These are phyloP conservation scores for Illadopsis cleaveri DNA, from an alignment of 2,113 vertebrate genomes.

Conservation along the genomic window DNA sequence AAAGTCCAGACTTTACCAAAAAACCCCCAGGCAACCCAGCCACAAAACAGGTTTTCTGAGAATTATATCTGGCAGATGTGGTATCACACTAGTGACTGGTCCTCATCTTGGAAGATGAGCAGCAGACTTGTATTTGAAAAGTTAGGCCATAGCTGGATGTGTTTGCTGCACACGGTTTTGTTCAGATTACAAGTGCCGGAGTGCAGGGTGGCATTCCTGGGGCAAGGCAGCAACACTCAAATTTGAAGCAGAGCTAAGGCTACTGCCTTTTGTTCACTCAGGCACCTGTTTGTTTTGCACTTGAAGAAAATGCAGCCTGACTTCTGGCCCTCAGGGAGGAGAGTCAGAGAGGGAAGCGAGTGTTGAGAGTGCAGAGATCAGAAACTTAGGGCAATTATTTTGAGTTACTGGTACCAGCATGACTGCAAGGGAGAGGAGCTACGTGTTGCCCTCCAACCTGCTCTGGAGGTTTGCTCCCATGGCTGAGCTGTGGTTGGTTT, in stretches of 20 bases:
- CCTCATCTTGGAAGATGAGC: background rate
- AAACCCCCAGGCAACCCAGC: background rate
- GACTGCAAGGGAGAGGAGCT: background rate
- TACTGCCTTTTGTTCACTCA: background rate
- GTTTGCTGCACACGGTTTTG: background rate
- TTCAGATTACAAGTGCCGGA: constrained; percentile 24
- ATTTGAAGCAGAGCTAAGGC: constrained; percentile 44
- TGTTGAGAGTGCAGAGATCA: background rate
- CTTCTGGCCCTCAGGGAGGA: background rate
- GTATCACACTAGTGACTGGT: background rate
- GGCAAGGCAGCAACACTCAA: constrained; percentile 17
- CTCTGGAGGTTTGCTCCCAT: background rate
- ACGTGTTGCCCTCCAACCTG: background rate
- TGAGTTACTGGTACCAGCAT: background rate
- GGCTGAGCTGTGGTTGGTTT: background rate
- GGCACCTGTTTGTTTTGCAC: background rate
- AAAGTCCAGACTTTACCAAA: background rate
- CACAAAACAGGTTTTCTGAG: background rate
- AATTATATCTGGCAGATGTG: background rate
- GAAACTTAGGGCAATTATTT: background rate
- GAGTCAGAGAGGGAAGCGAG: background rate
- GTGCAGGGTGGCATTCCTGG: background rate
- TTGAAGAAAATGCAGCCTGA: constrained; percentile 11
- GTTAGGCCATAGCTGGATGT: rapidly evolving
- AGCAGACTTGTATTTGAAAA: background rate